Percentiles rank a stretch among this genome's conserved stretches.
Conservation (phyloP, 2,113 vertebrate species). For the Nettapus auritus region DNA sequence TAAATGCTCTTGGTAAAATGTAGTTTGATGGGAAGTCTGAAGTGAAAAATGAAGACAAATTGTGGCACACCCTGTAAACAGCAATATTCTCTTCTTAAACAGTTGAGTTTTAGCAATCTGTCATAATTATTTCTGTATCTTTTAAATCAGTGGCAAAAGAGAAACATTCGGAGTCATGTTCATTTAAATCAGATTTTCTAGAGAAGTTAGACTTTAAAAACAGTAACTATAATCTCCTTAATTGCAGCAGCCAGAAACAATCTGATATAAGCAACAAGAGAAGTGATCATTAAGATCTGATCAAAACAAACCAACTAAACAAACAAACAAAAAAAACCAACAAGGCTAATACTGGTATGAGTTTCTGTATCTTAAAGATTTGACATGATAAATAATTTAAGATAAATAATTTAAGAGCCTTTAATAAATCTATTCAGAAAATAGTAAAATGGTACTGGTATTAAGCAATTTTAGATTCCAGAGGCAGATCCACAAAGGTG, state of each 20-base stretch:
- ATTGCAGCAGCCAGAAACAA: slow-evolving; percentile 50
- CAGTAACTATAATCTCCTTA: slow-evolving; percentile 28
- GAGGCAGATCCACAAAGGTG: neutral
- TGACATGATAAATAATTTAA: slow-evolving; percentile 16
- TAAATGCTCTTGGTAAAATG: neutral
- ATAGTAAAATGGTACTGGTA: neutral
- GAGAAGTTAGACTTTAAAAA: slow-evolving; percentile 48
- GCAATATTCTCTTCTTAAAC: slow-evolving; percentile 25
- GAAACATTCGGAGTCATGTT: neutral
- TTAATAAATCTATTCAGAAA: slow-evolving; percentile 56
- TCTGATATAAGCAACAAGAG: neutral
- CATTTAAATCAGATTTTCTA: slow-evolving; percentile 53
- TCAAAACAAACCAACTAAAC: neutral
- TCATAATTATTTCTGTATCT: slow-evolving; percentile 34
- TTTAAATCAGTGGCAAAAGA: slow-evolving; percentile 54
- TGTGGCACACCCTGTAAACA: neutral
- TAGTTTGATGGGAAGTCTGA: neutral
- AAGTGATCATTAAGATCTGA: slow-evolving; percentile 54
- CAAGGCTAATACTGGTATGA: neutral
- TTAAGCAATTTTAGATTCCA: neutral
- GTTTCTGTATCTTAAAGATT: slow-evolving; percentile 20
- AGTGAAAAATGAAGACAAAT: slow-evolving; percentile 26
- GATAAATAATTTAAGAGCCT: neutral
- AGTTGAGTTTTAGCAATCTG: slow-evolving; percentile 27
- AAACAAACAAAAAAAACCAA: neutral